Base-by-base conservation (phyloP, 30 jellyfish, hydroid and myxozoan genomes). In the Aurelia sp. region DNA sequence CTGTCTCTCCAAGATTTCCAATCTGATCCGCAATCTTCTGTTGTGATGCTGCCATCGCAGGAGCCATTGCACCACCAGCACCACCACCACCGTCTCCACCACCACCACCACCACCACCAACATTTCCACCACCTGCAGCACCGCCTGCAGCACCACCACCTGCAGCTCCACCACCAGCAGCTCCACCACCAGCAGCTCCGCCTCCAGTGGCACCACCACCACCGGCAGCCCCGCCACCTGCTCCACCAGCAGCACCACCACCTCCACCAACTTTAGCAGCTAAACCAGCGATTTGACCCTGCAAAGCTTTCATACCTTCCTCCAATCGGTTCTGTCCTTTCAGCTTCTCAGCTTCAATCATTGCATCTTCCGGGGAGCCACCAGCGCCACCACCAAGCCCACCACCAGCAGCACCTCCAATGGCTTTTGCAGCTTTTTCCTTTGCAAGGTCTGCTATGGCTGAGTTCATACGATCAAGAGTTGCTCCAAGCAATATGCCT, bases 121-220 rank as follows among this genome's bases (percentile, higher is more conserved):
- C 81, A 4, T 88, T 90, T 11, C 90, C 96, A 19, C 93, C 94
- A 6, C 93, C 96, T 0, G 90, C 96, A 6, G 74, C 82, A 1
- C 84, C 93, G 10, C 90, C 96, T 27, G 81, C 97, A n/a, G 93
- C 96, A 16, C 88, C 91, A 10, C 87, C 97, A 23, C 78, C 97
- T 58, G 63, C 92, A 11, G 79, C 95, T 6, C 96, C 96, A n/a
- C 86, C 96, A 0, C 90, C 96, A 44, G 88, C 97, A 55, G 57
- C 84, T 23, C 78, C 93, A 13, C 78, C 93, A 22, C 87, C 93
- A 22, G 73, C 86, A 33, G 71, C 82, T 58, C 59, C 93, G 17
- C 66, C 83, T 3, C 75, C 75, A 37, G 0, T 7, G 10, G 50
- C 50, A 4, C 50, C 50, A 37, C 50, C 50, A 1, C 50, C 50